Base-by-base conservation (phyloP, 2,113 vertebrate genomes). In the Upupa epops region DNA sequence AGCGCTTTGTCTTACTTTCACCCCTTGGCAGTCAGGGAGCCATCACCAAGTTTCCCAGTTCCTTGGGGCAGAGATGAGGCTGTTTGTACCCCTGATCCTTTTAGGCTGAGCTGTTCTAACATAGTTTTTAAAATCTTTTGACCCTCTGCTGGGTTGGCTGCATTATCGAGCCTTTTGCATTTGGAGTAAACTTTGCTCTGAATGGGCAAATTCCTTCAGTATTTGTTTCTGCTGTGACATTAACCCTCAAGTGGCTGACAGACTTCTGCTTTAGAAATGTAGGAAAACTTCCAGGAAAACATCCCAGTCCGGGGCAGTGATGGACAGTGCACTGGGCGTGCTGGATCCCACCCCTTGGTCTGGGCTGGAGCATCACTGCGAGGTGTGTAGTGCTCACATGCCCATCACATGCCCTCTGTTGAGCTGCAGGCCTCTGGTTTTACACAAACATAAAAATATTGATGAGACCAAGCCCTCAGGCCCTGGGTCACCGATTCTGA, bases 391-490 rank as follows among this genome's bases (percentile, higher is more conserved):
- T 6, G 37, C 58, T 74, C 84, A 68, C 17, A 24, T 26, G n/a
- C 25, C n/a, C 2, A 0, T 61, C 46, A 28, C n/a, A 0, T 32
- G 29, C 22, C n/a, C 29, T 68, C 19, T 63, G 17, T 28, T 20
- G 58, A 36, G 58, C 58, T 36, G 34, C 22, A 22, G 34, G 58
- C 16, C 1, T 66, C 31, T 64, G 48, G 6, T 42, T 91, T 79
- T 37, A 42, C 19, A 49, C 28, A 31, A 60, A 49, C 20, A 58
- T 13, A 6, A 3, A 55, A 1, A 1, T 4, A 1, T 10, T 17
- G 78, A 22, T 49, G 32, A 76, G 22, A 56, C 8, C 16, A 9
- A 60, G 46, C 6, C 2, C 31, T 3, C 32, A 26, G 40, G 42
- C 66, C 14, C 10, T 21, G 51, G 11, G 31, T 29, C 13, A 21